Evolutionary conservation across 2,888 invertebrate genomes (phyloP), one percentile per base, ranked within the genome.

Genomic region (Hirtodrosophila duncani): DNA sequence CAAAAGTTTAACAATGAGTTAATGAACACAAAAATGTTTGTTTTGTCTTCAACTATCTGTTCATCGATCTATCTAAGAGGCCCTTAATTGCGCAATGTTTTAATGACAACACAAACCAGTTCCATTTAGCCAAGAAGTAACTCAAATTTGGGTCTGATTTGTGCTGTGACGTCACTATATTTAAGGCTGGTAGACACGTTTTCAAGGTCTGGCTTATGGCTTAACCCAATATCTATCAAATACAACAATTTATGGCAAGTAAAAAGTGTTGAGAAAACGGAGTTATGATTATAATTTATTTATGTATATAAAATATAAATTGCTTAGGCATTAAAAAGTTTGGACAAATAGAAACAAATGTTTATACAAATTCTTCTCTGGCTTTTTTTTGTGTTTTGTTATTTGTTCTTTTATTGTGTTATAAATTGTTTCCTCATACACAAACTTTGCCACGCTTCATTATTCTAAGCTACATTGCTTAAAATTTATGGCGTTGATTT

Each of bases 401-500:
- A 30, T 16, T 16, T 24, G 34, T 2, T 10, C n/a, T 13, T 1
- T 20, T 7, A 9, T 29, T 21, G 18, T 21, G 5, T 41, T 31
- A 9, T 38, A 14, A 61, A 42, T 62, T 36, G 37, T 46, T 67
- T 63, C 43, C 67, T 55, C 33, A 62, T 34, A 11, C 13, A 20
- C 20, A 20, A 20, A 7, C 11, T n/a, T 11, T 3, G 21, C 2
- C 39, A 21, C 8, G 16, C 38, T 29, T 33, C 27, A 31, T 26
- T 59, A 18, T 39, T 21, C 23, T 7, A 17, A 8, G 20, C 13
- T 8, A 24, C 11, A 20, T 24, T 9, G 18, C 5, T 4, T 16
- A 44, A 62, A 53, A 55, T 62, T 67, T 67, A 67, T 45, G 44
- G 5, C 30, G 14, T 42, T 16, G 67, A 9, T 62, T 39, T 45